A percentile compares a stretch with the other conserved stretches of the same genome.
Evolutionary conservation across 2,113 vertebrate species (phyloP).

Genomic region (Proterorhinus semilunaris): DNA sequence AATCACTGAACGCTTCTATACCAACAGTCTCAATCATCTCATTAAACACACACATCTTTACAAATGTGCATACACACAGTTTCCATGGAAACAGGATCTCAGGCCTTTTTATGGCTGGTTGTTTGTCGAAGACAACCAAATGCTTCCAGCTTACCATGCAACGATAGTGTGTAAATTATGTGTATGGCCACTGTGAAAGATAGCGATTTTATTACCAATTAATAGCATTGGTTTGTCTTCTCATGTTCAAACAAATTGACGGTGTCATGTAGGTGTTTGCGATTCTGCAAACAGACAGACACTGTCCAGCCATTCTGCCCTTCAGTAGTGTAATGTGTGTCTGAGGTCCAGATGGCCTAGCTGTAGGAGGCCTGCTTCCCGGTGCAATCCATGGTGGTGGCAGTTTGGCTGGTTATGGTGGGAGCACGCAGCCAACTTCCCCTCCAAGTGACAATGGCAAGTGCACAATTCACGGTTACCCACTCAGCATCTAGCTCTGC

Average conservation of each 20-base stretch:
- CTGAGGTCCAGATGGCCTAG: slow-evolving; percentile 75
- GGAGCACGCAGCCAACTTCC: slow-evolving; percentile 48
- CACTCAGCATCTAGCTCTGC: slow-evolving; percentile 21
- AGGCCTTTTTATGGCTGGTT: slow-evolving; percentile 70
- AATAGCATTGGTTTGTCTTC: neutral
- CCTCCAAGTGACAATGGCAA: slow-evolving; percentile 62
- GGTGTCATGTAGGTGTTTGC: slow-evolving; percentile 22
- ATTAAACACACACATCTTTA: slow-evolving; percentile 54
- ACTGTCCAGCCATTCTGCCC: slow-evolving; percentile 51
- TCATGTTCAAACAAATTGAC: slow-evolving; percentile 25
- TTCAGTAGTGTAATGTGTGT: slow-evolving; percentile 66
- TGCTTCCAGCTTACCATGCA: slow-evolving; percentile 55
- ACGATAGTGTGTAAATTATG: slow-evolving; percentile 55
- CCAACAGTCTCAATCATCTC: slow-evolving; percentile 64
- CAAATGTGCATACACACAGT: slow-evolving; percentile 58
- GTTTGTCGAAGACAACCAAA: slow-evolving; percentile 68
- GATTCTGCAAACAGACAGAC: slow-evolving; percentile 39
- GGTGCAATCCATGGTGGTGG: slow-evolving; percentile 48
- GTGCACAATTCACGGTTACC: slow-evolving; percentile 43
- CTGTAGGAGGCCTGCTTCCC: slow-evolving; percentile 69
- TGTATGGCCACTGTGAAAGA: slow-evolving; percentile 29
- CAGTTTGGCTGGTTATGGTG: slow-evolving; percentile 38
- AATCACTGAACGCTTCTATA: slow-evolving; percentile 44
- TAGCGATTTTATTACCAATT: neutral
- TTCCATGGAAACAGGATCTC: slow-evolving; percentile 79